Base-by-base conservation (phyloP, 2,888 invertebrate species). In the Ophion costatus region DNA sequence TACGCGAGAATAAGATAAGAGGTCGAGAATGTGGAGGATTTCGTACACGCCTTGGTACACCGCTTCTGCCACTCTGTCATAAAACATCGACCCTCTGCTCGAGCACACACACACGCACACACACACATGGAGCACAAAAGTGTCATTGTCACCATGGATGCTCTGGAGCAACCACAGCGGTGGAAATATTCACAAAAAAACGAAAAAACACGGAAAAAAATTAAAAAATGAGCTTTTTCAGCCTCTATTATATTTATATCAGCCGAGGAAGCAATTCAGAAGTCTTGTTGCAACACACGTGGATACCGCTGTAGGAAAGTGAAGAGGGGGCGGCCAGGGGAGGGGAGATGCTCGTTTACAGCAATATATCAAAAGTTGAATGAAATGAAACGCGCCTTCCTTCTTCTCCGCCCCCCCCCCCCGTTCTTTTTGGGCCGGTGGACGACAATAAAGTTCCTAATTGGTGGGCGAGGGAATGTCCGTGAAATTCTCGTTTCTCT, bases 361-460 rank as follows among this genome's bases (percentile, higher is more conserved):
- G 71, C 80, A 80, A 91, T 90, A 91, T 90, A 91, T 92, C 91
- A 92, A 78, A 78, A 86, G 84, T 89, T 88, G 90, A 90, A 90
- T 88, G 88, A 84, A 88, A 86, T 83, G 85, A 82, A 78, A 84
- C 83, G 84, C 79, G 84, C 75, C 75, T 70, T 83, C 88, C 67
- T 45, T 51, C 51, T 38, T 45, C 10, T 33, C 17, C 24, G 20
- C 2, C 17, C 57, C 51, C 1, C 59, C 87, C 42, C 59, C 59
- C 29, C 69, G 0, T 6, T 66, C 33, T 66, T 17, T 45, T 17
- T 57, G 63, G 57, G 73, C 70, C 38, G 57, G 57, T 69, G 20
- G 81, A 84, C 87, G 88, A 92, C 91, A 92, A 93, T 93, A 90
- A 91, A 89, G 83, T 89, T 88, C 89, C 91, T 92, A 93, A 93